These are phyloP conservation scores for Leptothorax acervorum DNA, from an alignment of 2,888 invertebrate species.

Conservation along the genomic window DNA sequence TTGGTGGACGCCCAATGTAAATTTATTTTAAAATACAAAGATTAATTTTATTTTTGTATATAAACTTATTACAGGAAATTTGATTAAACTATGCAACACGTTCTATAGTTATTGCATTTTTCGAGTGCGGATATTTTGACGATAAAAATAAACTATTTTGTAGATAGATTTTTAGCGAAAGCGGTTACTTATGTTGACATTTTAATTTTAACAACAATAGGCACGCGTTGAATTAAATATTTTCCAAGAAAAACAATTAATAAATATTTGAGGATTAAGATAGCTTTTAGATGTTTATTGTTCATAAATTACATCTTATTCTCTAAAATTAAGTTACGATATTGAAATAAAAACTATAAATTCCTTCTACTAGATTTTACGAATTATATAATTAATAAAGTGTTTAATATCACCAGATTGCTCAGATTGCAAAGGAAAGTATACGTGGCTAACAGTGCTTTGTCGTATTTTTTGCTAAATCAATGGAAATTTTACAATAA, in stretches of 20 bases:
- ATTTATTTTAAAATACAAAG: neutral
- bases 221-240: no score
- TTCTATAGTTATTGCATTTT: neutral
- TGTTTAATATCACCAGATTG: conserved; percentile 87
- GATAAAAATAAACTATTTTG: neutral
- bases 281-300: neutral
- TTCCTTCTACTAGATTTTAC: neutral
- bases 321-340: neutral
- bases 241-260: no score
- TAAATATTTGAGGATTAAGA: no score
- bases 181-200: no score
- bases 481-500: conserved; percentile 92
- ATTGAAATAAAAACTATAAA: no score
- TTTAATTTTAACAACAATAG: no score
- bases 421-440: conserved; percentile 93
- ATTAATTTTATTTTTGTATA: neutral
- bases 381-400: neutral
- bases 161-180: neutral
- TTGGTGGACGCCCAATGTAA: conserved; percentile 91
- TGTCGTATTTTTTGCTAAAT: conserved; percentile 91
- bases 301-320: neutral
- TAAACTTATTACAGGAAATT: neutral
- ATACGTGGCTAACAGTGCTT: conserved; percentile 90
- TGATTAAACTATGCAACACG: neutral
- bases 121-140: neutral